Conservation (phyloP, 2,888 invertebrate species). For the Chouioia cunea region DNA sequence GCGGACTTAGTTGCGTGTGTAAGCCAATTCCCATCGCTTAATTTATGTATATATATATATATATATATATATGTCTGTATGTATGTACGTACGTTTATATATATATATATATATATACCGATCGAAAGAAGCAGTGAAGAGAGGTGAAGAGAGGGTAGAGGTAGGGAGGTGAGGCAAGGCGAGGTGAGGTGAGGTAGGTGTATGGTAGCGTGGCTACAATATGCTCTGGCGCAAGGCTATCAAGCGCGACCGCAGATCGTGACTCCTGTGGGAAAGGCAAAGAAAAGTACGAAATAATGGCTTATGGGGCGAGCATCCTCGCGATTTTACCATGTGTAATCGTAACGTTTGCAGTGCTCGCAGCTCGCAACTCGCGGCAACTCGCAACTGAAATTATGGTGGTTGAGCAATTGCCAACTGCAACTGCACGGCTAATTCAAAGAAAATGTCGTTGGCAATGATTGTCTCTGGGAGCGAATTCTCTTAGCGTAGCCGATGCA, state of each 20-base stretch:
- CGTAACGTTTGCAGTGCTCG: constrained; percentile 45
- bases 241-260: constrained; percentile 68
- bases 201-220: too few species aligned
- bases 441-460: constrained; percentile 43
- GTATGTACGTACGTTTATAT: constrained; percentile 9
- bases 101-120: too few species aligned
- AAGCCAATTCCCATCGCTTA: constrained; percentile 62
- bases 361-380: constrained; percentile 45
- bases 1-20: constrained; percentile 44
- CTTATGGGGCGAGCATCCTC: constrained; percentile 49
- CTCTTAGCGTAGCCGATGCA: too few species aligned
- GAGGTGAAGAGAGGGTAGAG: not conserved
- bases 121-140: constrained; percentile 5
- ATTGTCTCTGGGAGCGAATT: too few species aligned
- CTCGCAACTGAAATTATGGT: constrained; percentile 45
- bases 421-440: constrained; percentile 23
- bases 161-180: constrained; percentile 12
- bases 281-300: constrained; percentile 61
- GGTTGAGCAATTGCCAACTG: constrained; percentile 42
- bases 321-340: constrained; percentile 49
- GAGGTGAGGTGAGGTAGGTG: constrained; percentile 53
- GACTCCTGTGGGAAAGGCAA: constrained; percentile 68
- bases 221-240: too few species aligned
- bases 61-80: constrained; percentile 31
- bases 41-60: constrained; percentile 55